Conservation (phyloP, 2,113 vertebrate species). For the Ivindomyrus marchei region DNA sequence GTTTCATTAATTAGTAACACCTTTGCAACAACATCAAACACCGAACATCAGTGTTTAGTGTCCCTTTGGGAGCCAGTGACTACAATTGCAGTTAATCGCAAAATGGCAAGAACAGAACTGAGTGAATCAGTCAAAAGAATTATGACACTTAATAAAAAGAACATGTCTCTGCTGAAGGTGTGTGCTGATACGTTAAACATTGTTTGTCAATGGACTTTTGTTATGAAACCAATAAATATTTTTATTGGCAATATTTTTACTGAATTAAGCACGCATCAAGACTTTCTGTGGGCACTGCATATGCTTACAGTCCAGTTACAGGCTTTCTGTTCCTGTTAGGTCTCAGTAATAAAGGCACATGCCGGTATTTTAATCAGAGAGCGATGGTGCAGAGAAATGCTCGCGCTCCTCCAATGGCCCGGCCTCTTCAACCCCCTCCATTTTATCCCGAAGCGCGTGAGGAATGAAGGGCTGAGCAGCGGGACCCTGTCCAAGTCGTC, state of each 20-base stretch:
- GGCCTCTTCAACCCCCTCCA: not conserved
- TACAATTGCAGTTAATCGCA: not conserved
- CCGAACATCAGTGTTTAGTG: not conserved
- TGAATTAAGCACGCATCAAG: not conserved
- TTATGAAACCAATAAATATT: not conserved
- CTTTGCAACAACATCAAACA: not conserved
- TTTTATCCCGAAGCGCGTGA: constrained; percentile 55
- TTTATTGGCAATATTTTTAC: not conserved
- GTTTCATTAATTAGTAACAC: not conserved
- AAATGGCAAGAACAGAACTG: not conserved
- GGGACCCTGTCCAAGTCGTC: constrained; percentile 78
- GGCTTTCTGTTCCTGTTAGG: not conserved
- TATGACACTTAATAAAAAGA: not conserved
- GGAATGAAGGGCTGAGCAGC: constrained; percentile 74
- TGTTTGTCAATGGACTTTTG: not conserved
- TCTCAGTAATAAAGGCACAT: not conserved
- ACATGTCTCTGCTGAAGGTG: too few species aligned
- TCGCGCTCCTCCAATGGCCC: not conserved
- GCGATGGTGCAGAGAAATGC: not conserved
- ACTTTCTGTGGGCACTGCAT: not conserved
- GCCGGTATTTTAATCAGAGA: not conserved
- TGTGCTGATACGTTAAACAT: not conserved
- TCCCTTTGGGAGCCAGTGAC: not conserved
- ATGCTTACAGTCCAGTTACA: not conserved
- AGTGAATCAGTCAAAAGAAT: not conserved